Conservation (phyloP, 1,140 invertebrate species). For the Sinonovacula constricta region DNA sequence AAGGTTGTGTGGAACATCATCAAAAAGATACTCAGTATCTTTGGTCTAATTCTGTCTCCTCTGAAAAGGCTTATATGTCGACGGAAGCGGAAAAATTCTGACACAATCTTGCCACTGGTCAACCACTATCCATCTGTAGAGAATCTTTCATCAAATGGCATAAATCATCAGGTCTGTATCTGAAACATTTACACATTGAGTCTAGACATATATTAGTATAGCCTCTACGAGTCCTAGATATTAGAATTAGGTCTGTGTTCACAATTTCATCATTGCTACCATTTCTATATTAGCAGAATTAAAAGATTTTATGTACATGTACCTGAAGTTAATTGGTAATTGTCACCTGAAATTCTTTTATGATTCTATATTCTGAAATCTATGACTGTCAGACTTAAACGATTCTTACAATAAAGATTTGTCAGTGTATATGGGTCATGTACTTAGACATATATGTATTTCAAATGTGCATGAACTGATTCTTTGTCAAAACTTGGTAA, state of each 20-base stretch:
- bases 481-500: no score
- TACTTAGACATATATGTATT: no score
- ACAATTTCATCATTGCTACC: neutral
- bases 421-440: no score
- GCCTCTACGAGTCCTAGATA: no score
- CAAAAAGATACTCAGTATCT: slow-evolving; percentile 54
- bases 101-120: slow-evolving; percentile 43
- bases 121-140: slow-evolving; percentile 39
- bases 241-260: no score
- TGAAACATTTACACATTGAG: neutral
- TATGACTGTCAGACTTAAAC: no score
- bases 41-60: slow-evolving; percentile 54
- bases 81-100: slow-evolving; percentile 32
- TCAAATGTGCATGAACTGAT: no score
- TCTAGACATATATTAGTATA: no score
- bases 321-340: neutral
- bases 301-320: neutral
- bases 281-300: slow-evolving; percentile 44
- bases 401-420: no score
- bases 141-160: slow-evolving; percentile 24
- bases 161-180: slow-evolving; percentile 18
- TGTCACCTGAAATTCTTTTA: neutral
- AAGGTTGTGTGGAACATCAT: slow-evolving; percentile 59
- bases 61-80: slow-evolving; percentile 56
- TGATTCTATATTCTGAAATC: no score